Conservation (phyloP, 2,797 vertebrate genomes). For the Merluccius polli region DNA sequence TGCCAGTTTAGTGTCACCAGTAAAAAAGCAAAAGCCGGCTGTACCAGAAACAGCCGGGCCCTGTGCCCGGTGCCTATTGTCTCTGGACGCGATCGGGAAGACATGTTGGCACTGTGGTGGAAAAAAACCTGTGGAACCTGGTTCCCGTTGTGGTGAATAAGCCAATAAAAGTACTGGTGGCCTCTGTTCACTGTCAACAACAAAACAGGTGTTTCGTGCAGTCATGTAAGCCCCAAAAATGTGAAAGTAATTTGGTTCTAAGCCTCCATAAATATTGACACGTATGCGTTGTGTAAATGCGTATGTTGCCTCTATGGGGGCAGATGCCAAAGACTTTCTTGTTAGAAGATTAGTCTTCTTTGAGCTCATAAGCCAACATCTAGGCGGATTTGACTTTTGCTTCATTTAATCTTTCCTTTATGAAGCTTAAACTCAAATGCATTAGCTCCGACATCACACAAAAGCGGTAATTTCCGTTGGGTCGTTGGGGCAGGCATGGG, state of each 20-base stretch:
- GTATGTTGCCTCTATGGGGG: not conserved
- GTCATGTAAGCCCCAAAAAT: not conserved
- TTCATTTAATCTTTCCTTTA: not conserved
- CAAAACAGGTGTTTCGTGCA: not conserved
- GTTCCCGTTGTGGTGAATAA: no score
- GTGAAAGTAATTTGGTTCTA: not conserved
- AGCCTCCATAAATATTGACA: constrained; percentile 1
- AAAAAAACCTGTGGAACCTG: constrained; percentile 25
- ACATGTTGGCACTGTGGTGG: constrained; percentile 43
- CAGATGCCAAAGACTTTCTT: not conserved
- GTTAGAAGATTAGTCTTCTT: not conserved
- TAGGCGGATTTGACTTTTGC: not conserved
- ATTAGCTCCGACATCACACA: not conserved
- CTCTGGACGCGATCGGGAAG: constrained; percentile 11
- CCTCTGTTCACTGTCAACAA: not conserved
- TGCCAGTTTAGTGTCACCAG: constrained; percentile 48
- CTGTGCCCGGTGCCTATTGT: constrained; percentile 24
- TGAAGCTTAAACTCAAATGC: not conserved
- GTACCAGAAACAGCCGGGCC: constrained; percentile 37
- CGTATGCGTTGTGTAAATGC: not conserved
- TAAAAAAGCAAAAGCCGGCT: constrained; percentile 49
- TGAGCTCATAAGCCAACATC: not conserved
- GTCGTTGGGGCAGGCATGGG: not conserved
- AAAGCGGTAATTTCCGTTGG: not conserved
- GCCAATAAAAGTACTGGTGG: constrained; percentile 30